Evolutionary conservation across 1,140 invertebrate genomes (phyloP), one percentile per base, ranked within the genome.

Genomic region (Leguminivora glycinivorella): DNA sequence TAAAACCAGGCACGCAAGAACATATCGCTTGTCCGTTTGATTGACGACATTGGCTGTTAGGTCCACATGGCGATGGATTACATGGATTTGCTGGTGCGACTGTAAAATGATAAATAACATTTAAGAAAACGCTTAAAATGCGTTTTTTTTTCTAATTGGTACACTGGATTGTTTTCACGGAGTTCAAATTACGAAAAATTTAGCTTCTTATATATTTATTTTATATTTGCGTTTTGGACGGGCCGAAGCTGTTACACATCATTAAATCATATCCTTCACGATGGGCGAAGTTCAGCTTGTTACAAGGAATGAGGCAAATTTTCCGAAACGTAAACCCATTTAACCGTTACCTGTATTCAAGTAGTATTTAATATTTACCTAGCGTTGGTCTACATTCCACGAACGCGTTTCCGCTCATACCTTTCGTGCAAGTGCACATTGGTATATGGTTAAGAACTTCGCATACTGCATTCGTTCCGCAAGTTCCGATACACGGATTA

Each of bases 341-440:
- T n/a, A n/a, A n/a, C n/a, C n/a, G n/a, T n/a, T 31, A 31, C 7
- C 10, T 31, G 38, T 43, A 43, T 4, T 14, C 4, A 43, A 12
- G 10, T n/a, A 12, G 14, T 43, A 14, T 43, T 43, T 43, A 63
- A 63, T 52, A 34, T 60, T 77, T 84, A 92, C 85, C 85, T 77
- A 76, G 70, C 47, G 90, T 77, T 40, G 83, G 89, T 77, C 93
- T 91, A 79, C 95, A 96, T 67, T 93, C 85, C 14, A 95, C 90
- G 83, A 96, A 96, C n/a, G 96, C 96, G 93, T 97, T 96, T 22
- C 96, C 95, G 47, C 93, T 94, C 81, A 93, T 95, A 10, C 95
- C 94, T 52, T 91, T 78, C n/a, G 93, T 92, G 88, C 95, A 95
- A 43, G 92, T 93, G 76, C 95, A 96, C 85, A 94, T 94, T 17